Conservation (phyloP, 1,140 invertebrate species). For the Drosophila saltans region DNA sequence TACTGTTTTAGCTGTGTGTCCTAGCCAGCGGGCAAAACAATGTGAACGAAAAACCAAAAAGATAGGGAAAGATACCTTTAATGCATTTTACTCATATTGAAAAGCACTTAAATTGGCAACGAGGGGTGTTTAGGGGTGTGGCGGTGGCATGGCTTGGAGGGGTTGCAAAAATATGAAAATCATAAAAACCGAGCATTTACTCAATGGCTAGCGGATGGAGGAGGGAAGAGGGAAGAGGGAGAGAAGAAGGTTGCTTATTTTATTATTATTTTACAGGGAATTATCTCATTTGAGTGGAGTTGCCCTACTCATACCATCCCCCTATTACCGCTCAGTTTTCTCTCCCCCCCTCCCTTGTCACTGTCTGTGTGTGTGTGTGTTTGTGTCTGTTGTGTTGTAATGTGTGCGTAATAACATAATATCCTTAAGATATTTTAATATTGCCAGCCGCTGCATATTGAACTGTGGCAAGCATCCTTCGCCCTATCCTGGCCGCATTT, state of each 20-base stretch:
- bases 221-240: background rate
- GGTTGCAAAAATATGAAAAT: conserved; percentile 77
- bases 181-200: conserved; percentile 51
- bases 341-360: background rate
- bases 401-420: conserved; percentile 82
- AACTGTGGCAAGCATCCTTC: conserved; percentile 65
- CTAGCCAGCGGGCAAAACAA: conserved; percentile 58
- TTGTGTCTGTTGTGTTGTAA: conserved; percentile 50
- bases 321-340: no score
- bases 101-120: conserved; percentile 70
- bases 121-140: background rate
- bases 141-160: background rate
- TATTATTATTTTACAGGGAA: conserved; percentile 83
- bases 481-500: conserved; percentile 68
- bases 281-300: conserved; percentile 82
- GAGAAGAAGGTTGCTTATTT: conserved; percentile 68
- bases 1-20: conserved; percentile 9
- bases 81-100: conserved; percentile 78
- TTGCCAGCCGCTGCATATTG: conserved; percentile 80
- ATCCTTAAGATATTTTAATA: conserved; percentile 83
- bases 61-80: conserved; percentile 62
- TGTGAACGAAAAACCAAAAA: conserved; percentile 5
- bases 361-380: conserved; percentile 19
- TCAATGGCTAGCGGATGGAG: background rate
- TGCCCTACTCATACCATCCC: conserved; percentile 28